Evolutionary conservation across 2,113 vertebrate genomes (phyloP), one percentile per base, ranked within the genome.

Genomic region (Notarius lentiginosus): DNA sequence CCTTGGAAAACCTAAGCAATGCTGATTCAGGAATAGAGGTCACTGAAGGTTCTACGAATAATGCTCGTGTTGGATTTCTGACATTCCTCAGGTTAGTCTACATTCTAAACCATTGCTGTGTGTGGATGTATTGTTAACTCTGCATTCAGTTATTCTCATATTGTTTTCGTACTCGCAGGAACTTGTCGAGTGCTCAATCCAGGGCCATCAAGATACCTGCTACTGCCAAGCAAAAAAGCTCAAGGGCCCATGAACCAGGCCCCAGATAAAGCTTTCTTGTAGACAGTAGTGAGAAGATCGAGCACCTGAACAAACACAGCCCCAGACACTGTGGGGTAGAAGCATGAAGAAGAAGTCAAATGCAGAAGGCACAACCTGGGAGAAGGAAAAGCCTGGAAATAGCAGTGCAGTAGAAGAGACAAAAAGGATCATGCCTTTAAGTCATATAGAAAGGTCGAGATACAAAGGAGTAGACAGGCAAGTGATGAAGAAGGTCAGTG

Each of bases 231-330:
- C 66, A 89, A 24, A 76, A 75, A 63, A 65, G 41, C 12, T 77
- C 7, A 7, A 65, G 27, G 70, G 72, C 60, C 81, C 66, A 79
- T 55, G 87, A 79, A 55, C 61, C 63, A 58, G 86, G 14, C 9
- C 22, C 84, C 49, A 88, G 91, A 89, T 92, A 90, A 92, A 89
- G 11, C 1, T 51, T 24, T 66, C 75, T 80, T 27, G 5, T 79
- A 86, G 82, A 85, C 84, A 66, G 58, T 14, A 90, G 76, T 27
- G 77, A 81, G 88, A 73, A 88, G 83, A 53, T 82, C n/a, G 88
- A 93, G 93, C 92, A 91, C 86, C 90, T 90, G 92, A 95, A 94
- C 91, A 94, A 92, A 86, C 34, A 79, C 49, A 18, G 81, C 75
- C 80, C 92, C 91, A 87, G 91, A 86, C 87, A 76, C 66, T 8